Conservation (phyloP, 2,888 invertebrate genomes). For the Ophion ellenae region DNA sequence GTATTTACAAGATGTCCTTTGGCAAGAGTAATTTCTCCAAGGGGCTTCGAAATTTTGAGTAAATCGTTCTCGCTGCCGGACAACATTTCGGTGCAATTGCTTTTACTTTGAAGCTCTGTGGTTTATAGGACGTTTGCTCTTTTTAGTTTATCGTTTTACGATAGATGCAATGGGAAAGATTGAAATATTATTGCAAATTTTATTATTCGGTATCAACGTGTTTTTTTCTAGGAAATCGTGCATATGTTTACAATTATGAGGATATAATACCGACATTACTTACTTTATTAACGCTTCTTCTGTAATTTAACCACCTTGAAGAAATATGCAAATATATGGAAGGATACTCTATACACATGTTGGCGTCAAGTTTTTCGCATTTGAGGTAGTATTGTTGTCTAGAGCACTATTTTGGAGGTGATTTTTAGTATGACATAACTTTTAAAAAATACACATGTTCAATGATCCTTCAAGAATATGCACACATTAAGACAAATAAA, state of each 20-base stretch:
- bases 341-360: too few relatives aligned
- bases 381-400: too few relatives aligned
- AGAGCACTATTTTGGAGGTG: too few relatives aligned
- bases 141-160: not conserved
- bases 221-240: not conserved
- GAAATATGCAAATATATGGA: not conserved
- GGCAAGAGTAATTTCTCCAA: not conserved
- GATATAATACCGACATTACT: not conserved
- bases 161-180: not conserved
- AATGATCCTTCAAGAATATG: too few relatives aligned
- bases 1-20: constrained; percentile 12
- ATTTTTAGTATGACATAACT: too few relatives aligned
- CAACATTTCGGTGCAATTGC: not conserved
- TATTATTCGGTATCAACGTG: too few relatives aligned
- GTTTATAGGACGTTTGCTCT: not conserved
- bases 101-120: not conserved
- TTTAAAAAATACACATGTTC: too few relatives aligned
- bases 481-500: too few relatives aligned
- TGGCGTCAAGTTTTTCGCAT: too few relatives aligned
- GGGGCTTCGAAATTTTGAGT: not conserved
- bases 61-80: not conserved
- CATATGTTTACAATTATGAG: too few relatives aligned
- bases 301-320: not conserved
- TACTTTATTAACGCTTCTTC: not conserved
- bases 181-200: too few relatives aligned